These are phyloP conservation scores for Volucella inanis DNA, from an alignment of 2,888 invertebrate species.

Conservation along the genomic window DNA sequence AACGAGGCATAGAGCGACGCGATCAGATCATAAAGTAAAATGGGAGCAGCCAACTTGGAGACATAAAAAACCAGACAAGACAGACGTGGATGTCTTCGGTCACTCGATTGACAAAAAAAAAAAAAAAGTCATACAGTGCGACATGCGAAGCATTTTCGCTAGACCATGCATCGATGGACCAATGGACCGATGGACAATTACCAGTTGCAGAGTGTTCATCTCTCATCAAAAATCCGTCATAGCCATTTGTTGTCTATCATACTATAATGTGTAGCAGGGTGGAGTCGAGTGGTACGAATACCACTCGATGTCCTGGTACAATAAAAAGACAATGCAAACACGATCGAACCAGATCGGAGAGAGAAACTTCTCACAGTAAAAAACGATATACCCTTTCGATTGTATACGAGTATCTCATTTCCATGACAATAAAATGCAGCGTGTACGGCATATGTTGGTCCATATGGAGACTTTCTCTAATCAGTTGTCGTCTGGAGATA, in stretches of 20 bases:
- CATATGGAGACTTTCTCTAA: too few species aligned
- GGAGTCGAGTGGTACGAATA: constrained; percentile 31
- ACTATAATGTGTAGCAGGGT: constrained; percentile 55
- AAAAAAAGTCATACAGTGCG: constrained; percentile 20
- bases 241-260: constrained; percentile 34
- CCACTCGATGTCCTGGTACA: neutral
- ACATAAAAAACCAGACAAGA: constrained; percentile 23
- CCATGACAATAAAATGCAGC: too few species aligned
- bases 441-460: too few species aligned
- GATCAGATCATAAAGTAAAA: constrained; percentile 71
- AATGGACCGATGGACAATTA: constrained; percentile 53
- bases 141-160: constrained; percentile 67
- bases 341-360: too few species aligned
- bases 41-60: constrained; percentile 69
- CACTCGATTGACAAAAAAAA: constrained; percentile 7
- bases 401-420: too few species aligned
- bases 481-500: too few species aligned
- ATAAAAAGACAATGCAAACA: neutral
- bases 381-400: too few species aligned
- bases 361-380: too few species aligned
- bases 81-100: neutral
- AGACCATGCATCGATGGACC: constrained; percentile 19
- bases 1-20: constrained; percentile 60
- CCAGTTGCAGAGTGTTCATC: constrained; percentile 45
- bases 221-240: constrained; percentile 16